phyloP scores from a whole-genome alignment of 2,888 invertebrate genomes.

The Cephus nigrinus region DNA sequence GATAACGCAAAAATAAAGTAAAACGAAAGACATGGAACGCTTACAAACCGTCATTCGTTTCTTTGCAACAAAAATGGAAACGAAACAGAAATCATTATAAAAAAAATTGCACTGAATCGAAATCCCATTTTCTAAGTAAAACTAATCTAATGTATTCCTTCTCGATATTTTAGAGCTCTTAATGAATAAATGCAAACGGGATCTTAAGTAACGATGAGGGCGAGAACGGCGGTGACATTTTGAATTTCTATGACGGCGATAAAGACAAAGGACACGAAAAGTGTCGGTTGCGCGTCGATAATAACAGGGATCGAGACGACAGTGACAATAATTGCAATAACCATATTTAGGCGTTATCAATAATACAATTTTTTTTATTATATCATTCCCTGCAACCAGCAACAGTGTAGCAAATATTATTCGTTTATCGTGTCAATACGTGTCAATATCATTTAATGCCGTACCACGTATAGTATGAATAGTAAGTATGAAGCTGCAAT shows the following conservation, averaged over 20 bases:
- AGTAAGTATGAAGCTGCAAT: no score
- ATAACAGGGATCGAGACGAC: constrained; percentile 7
- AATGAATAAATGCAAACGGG: no score
- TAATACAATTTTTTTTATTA: constrained; percentile 10
- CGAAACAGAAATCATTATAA: no score
- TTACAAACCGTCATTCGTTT: no score
- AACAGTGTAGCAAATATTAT: constrained; percentile 25
- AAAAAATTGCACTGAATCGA: no score
- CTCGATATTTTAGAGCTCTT: no score
- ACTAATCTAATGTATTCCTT: no score
- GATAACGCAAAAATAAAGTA: no score
- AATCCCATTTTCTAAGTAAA: no score
- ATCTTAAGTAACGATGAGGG: constrained; percentile 6
- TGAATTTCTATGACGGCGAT: background rate
- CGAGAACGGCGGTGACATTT: background rate
- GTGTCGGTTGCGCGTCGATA: background rate
- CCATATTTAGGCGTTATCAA: constrained; percentile 11
- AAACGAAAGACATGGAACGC: no score
- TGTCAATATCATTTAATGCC: background rate
- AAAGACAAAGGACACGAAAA: no score
- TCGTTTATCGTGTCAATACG: background rate
- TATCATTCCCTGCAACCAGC: constrained; percentile 25
- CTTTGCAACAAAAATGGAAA: no score
- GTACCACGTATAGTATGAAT: constrained; percentile 7
- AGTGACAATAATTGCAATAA: constrained; percentile 12